Conservation (phyloP, 64 coral and sea anemone genomes). For the Montipora efflorescens region DNA sequence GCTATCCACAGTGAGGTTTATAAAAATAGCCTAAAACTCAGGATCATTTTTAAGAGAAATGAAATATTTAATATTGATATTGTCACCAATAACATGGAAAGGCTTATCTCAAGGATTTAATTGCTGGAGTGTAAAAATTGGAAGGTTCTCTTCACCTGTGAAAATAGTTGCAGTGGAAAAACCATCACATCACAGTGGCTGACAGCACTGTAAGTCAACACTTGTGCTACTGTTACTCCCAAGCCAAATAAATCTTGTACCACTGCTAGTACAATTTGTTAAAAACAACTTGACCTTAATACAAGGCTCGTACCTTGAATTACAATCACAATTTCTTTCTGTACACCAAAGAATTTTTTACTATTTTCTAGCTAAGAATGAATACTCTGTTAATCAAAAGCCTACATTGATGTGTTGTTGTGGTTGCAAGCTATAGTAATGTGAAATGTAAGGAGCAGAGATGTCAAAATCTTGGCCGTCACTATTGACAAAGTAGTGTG, state of each 20-base stretch:
- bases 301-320: not conserved
- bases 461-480: constrained; percentile 83
- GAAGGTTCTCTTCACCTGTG: not conserved
- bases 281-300: not conserved
- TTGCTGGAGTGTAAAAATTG: not conserved
- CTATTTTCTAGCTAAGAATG: constrained; percentile 29
- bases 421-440: constrained; percentile 82
- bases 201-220: too few relatives aligned
- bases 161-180: not conserved
- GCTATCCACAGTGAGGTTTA: constrained; percentile 34
- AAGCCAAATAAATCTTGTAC: not conserved
- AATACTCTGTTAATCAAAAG: constrained; percentile 69
- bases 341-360: constrained; percentile 44
- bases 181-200: not conserved
- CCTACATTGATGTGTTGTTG: constrained; percentile 80
- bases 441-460: constrained; percentile 35
- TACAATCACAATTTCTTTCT: constrained; percentile 7
- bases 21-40: constrained; percentile 25
- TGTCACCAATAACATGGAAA: not conserved
- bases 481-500: constrained; percentile 89
- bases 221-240: too few relatives aligned
- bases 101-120: not conserved
- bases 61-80: constrained; percentile 55
- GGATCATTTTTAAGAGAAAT: not conserved
- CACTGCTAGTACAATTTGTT: not conserved